Percentiles rank a stretch among this genome's conserved stretches.
Conservation (phyloP, 2,888 invertebrate species). For the Hydrotaea cyrtoneurina region DNA sequence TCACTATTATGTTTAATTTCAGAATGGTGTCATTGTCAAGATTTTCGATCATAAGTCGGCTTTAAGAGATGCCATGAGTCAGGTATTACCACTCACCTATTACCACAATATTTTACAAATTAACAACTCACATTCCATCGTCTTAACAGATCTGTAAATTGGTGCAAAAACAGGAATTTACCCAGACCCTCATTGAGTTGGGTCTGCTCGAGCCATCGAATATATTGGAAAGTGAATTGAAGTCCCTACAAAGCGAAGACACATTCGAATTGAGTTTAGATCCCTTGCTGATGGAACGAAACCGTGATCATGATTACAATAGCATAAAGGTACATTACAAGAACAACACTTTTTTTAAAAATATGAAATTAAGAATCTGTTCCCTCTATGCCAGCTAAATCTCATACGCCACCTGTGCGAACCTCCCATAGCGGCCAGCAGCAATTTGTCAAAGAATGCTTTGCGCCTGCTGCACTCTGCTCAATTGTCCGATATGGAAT, state of each 20-base stretch:
- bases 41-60: conserved; percentile 81
- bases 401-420: conserved; percentile 84
- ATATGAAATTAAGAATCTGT: neutral
- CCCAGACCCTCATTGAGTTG: conserved; percentile 83
- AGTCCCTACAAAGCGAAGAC: conserved; percentile 70
- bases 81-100: conserved; percentile 77
- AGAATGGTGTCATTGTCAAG: conserved; percentile 83
- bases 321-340: conserved; percentile 72
- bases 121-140: too few relatives aligned
- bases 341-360: neutral
- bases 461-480: conserved; percentile 83
- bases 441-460: conserved; percentile 83
- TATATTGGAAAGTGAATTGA: conserved; percentile 72
- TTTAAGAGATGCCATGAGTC: conserved; percentile 81
- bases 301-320: conserved; percentile 74
- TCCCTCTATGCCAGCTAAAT: conserved; percentile 74
- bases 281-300: conserved; percentile 67
- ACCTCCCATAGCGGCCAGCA: conserved; percentile 83
- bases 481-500: conserved; percentile 85
- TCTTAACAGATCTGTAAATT: conserved; percentile 81
- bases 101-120: too few relatives aligned
- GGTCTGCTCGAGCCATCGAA: conserved; percentile 82
- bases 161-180: conserved; percentile 85
- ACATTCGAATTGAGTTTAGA: conserved; percentile 67
- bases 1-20: conserved; percentile 30